Evolutionary conservation across 2,888 invertebrate species (phyloP), one percentile per base, ranked within the genome.

Genomic region (Endotricha flammealis): DNA sequence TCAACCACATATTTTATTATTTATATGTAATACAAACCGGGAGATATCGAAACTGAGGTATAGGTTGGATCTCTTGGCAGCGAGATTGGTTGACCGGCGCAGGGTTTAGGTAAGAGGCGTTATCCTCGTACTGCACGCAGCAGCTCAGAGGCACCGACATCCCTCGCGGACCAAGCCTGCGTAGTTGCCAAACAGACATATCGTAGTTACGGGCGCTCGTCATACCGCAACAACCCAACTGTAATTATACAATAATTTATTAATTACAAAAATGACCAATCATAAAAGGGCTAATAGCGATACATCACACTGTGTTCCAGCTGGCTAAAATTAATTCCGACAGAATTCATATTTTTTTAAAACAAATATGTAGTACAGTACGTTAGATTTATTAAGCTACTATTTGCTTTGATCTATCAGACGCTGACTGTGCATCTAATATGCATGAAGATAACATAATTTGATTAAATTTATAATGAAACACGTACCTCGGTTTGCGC

Each of bases 171-270:
- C 93, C 93, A 25, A 92, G 88, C 44, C 92, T 89, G 56, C 93
- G 91, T 31, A 94, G 77, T 45, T 93, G 90, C 95, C 95, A 95
- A 61, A 91, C 76, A 0, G 95, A 93, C 50, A 92, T 92, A 57
- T 93, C 93, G 73, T 93, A 95, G 83, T 95, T 94, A 41, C 90
- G 90, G 4, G 93, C 92, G 51, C 91, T 91, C 30, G 90, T 89
- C 70, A 95, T 92, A 13, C 94, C 95, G 67, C 95, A 95, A 61
- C 95, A 95, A 38, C 91, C 88, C 64, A 94, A 90, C 93, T 93
- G 69, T 13, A 82, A 55, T 3, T 27, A 14, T 14, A 7, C 11
- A 30, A 24, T n/a, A n/a, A n/a, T n/a, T n/a, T n/a, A n/a, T n/a
- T n/a, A n/a, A n/a, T n/a, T n/a, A n/a, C n/a, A n/a, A n/a, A n/a